A percentile compares a stretch with the other conserved stretches of the same genome.
These are phyloP conservation scores for Leucoraja erinaceus DNA, from an alignment of 2,113 vertebrate species.

Conservation along the genomic window DNA sequence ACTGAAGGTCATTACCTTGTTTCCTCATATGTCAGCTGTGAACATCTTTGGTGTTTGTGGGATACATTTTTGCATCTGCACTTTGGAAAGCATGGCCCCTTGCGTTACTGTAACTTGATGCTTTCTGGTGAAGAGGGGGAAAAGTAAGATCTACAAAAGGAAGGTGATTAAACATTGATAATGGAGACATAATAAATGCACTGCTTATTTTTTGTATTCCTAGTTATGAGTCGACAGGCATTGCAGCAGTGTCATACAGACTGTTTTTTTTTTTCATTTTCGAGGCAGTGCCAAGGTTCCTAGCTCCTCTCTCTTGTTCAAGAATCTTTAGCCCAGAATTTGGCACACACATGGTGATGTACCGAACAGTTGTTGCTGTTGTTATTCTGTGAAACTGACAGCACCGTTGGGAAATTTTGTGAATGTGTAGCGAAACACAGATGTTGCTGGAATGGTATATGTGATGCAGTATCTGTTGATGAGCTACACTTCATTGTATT, in stretches of 20 bases:
- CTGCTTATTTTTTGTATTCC: not conserved
- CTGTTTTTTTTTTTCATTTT: not conserved
- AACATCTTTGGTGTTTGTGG: not conserved
- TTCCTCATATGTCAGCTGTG: not conserved
- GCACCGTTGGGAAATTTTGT: no score
- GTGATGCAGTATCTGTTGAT: no score
- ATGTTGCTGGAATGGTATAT: no score
- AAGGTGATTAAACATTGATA: not conserved
- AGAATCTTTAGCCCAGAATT: no score
- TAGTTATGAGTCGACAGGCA: not conserved
- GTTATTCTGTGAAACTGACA: no score
- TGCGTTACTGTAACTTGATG: not conserved
- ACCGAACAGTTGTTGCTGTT: no score
- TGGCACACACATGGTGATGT: no score
- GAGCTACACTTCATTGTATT: no score
- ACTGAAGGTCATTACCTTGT: not conserved
- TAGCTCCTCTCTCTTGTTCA: not conserved
- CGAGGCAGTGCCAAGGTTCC: not conserved
- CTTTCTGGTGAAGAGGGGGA: not conserved
- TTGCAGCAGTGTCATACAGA: not conserved
- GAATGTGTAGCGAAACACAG: no score
- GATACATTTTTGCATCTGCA: not conserved
- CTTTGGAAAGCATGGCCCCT: not conserved
- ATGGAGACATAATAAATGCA: not conserved
- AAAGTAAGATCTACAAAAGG: not conserved